These are phyloP conservation scores for Bilobella aurantiaca DNA, from an alignment of 1,140 invertebrate genomes.

Conservation along the genomic window DNA sequence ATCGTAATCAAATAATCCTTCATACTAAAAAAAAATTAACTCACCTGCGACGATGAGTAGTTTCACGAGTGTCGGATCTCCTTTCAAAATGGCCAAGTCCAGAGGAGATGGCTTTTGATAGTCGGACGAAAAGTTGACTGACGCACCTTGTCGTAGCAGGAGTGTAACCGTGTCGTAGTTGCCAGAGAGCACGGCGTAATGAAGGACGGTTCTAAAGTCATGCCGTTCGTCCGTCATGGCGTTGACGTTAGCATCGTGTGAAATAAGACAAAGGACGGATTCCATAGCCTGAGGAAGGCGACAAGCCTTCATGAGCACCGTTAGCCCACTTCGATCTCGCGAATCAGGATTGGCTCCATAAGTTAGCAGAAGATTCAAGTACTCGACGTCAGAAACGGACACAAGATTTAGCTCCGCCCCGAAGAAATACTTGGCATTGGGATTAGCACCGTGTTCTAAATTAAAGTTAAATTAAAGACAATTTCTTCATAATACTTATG, in stretches of 20 bases:
- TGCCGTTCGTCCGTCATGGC: slow-evolving; percentile 66
- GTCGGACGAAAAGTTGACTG: slow-evolving; percentile 54
- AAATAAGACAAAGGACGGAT: slow-evolving; percentile 62
- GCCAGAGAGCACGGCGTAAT: slow-evolving; percentile 73
- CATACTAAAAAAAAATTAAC: no score
- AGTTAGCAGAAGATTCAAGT: slow-evolving; percentile 65
- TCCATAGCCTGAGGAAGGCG: slow-evolving; percentile 64
- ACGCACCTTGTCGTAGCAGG: slow-evolving; percentile 68
- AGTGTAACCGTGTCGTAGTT: slow-evolving; percentile 66
- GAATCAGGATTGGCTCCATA: slow-evolving; percentile 78
- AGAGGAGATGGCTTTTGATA: slow-evolving; percentile 71
- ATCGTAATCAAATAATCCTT: no score
- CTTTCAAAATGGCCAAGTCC: slow-evolving; percentile 71
- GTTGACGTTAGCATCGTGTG: slow-evolving; percentile 68
- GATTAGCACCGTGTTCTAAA: slow-evolving; percentile 55
- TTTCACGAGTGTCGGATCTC: slow-evolving; percentile 59
- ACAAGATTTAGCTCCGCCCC: slow-evolving; percentile 81
- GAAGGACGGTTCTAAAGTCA: slow-evolving; percentile 69
- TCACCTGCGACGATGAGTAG: slow-evolving; percentile 57
- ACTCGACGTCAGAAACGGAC: slow-evolving; percentile 59
- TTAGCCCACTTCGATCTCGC: slow-evolving; percentile 68
- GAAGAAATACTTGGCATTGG: slow-evolving; percentile 66
- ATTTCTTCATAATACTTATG: background rate
- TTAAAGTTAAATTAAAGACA: background rate
- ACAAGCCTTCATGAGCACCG: slow-evolving; percentile 77